Evolutionary conservation across 2,113 vertebrate species (phyloP), one percentile per base, ranked within the genome.

Genomic region (Anolis carolinensis): DNA sequence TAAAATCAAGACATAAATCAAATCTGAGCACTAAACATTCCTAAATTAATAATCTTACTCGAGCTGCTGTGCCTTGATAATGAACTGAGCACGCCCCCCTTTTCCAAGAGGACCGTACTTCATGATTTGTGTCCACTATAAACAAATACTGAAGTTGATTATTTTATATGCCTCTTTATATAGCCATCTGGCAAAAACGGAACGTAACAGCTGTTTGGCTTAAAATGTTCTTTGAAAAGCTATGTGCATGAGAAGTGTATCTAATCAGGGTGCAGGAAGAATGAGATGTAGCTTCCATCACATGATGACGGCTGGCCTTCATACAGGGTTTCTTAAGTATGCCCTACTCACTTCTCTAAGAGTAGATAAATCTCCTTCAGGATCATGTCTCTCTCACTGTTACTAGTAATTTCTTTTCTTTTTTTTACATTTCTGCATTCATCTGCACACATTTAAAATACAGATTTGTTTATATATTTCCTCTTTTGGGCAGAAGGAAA

Each of bases 31-130:
- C 18, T 16, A 70, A 85, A 88, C 1, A 5, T 5, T 3, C 25
- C 76, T 39, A 75, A 79, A 79, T 10, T 86, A 87, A 23, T 30
- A 39, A 81, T 70, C 82, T 21, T 65, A 25, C 25, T 59, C 72
- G 0, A 0, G 55, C 75, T 32, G 7, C 83, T 68, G 59, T 23
- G 79, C 23, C 71, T 52, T 27, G n/a, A 74, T 80, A 89, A 82
- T 59, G 44, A 73, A 30, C 13, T 36, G 16, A 86, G 21, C 21
- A 34, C 25, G 2, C 25, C 13, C 2, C 20, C 9, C 82, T 71
- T 55, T 48, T 81, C 32, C 44, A 89, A 83, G 13, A 59, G 50
- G 75, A 23, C 18, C 9, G 18, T 70, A 65, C 2, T 0, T 70
- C 78, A 10, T 62, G 63, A 16, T 3, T 4, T 86, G 50, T 34